phyloP scores from a whole-genome alignment of 2,888 invertebrate genomes.

The Tiliacea aurago region DNA sequence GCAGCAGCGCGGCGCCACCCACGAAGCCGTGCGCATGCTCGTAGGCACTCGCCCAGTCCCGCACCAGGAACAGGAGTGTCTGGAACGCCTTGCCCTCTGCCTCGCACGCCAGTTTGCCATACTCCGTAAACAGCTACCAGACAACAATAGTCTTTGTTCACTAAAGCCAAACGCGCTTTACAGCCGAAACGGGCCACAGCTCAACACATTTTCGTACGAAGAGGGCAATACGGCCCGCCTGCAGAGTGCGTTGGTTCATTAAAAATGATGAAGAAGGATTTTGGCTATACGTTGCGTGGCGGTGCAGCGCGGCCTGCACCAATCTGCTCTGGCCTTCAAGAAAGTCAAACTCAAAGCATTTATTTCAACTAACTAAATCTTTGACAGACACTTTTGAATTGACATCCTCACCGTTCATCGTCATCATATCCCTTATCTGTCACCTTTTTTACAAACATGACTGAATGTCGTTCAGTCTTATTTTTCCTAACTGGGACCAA shows the following conservation, averaged over 20 bases:
- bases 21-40: slow-evolving; percentile 96
- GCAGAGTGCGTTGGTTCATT: neutral
- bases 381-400: neutral
- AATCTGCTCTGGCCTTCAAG: neutral
- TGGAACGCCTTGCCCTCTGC: slow-evolving; percentile 96
- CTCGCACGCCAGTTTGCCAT: slow-evolving; percentile 96
- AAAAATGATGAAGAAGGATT: neutral
- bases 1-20: slow-evolving; percentile 96
- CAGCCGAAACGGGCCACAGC: neutral
- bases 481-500: neutral
- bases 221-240: too few species aligned
- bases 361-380: neutral
- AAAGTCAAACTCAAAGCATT: neutral
- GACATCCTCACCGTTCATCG: neutral
- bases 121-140: slow-evolving; percentile 97
- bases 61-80: slow-evolving; percentile 95
- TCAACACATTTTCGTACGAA: neutral
- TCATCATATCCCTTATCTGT: neutral
- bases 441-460: neutral
- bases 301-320: neutral
- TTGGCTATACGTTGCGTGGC: neutral
- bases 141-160: slow-evolving; percentile 2
- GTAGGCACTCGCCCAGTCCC: slow-evolving; percentile 99
- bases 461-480: neutral
- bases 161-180: neutral